Conservation (phyloP, 2,797 vertebrate species). For the Falco naumanni region DNA sequence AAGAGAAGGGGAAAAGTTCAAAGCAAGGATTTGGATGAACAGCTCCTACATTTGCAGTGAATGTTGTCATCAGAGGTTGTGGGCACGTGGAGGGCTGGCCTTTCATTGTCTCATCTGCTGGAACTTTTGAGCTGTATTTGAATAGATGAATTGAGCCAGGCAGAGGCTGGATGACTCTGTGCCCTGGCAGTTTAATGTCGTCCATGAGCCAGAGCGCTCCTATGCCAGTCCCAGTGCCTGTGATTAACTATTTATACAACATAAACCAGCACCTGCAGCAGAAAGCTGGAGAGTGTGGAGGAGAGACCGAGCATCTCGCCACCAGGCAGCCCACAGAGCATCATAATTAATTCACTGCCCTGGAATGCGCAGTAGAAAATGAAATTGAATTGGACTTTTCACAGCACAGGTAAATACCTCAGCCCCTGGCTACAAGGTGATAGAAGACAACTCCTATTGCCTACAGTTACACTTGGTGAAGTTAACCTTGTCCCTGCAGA, state of each 20-base stretch:
- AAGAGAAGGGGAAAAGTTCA: not conserved
- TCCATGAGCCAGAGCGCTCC: rapidly evolving
- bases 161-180: not conserved
- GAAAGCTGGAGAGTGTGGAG: not conserved
- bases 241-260: not conserved
- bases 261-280: rapidly evolving
- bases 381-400: conserved; percentile 14
- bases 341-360: conserved; percentile 5
- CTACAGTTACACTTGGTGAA: not conserved
- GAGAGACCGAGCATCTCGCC: rapidly evolving
- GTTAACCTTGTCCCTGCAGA: not conserved
- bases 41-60: not conserved
- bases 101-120: not conserved
- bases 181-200: not conserved
- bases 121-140: not conserved
- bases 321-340: not conserved
- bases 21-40: not conserved
- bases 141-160: not conserved
- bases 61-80: not conserved
- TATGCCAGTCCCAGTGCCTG: rapidly evolving
- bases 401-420: not conserved
- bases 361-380: not conserved
- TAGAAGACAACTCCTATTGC: not conserved
- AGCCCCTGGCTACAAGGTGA: not conserved
- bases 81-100: not conserved